Evolutionary conservation across 2,888 invertebrate genomes (phyloP), one percentile per base, ranked within the genome.

Genomic region (Cylindroiulus punctatus): DNA sequence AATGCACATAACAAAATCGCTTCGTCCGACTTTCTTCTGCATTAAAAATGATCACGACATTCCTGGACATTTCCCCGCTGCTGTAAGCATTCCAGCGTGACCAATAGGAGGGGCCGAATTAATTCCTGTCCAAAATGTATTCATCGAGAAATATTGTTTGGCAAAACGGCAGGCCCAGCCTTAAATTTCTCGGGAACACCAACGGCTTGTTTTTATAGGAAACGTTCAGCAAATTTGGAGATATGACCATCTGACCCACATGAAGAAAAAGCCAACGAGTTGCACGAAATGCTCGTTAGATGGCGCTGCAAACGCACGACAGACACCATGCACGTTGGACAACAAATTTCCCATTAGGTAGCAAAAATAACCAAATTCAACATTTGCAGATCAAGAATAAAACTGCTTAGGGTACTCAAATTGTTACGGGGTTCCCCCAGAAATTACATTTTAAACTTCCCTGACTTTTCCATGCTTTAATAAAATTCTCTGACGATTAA

Each of bases 81-180:
- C 44, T 30, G 65, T 22, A 30, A 76, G 14, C 76, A 76, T 76
- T 76, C 76, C 76, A 30, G 76, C 30, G 30, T 76, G 76, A 76
- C 76, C 76, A 76, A 76, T 30, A 76, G 76, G 76, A 30, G 30
- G 76, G 76, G 76, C 76, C 26, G 76, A 76, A 76, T 76, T 76
- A 30, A 76, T 76, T 76, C 26, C 30, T 26, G 1, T 12, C 4
- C 76, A 76, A 76, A 76, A 76, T 76, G 30, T 32, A 76, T 76
- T 76, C 76, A 76, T 76, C 32, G 76, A 76, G 76, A 76, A 76
- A 76, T 32, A 76, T 76, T 2, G 12, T 44, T 30, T 76, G 76
- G 76, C 30, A 44, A 76, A 76, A 76, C 32, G 76, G n/a, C 47
- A 47, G 47, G 76, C 76, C 76, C 17, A 76, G 14, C 76, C 76